Evolutionary conservation across 2,888 invertebrate genomes (phyloP).

Genomic region (Sinodicranocentrus sp.): DNA sequence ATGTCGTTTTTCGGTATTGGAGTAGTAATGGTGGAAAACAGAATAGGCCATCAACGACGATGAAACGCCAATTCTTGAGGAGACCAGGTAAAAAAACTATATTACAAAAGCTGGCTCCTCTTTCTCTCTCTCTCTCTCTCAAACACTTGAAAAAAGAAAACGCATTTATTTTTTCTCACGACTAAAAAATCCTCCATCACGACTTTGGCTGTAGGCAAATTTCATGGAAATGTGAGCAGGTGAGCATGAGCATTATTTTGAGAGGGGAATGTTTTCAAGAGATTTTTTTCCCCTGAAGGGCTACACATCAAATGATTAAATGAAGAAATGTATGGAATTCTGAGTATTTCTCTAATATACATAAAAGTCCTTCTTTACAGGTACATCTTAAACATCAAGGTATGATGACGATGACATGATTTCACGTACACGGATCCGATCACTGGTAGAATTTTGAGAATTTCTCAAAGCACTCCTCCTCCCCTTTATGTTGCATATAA

Average conservation of each 20-base stretch:
- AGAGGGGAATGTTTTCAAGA: background rate
- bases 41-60: slow-evolving; percentile 31
- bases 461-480: background rate
- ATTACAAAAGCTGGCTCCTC: slow-evolving; percentile 12
- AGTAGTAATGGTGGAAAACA: slow-evolving; percentile 8
- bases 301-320: background rate
- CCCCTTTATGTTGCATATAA: background rate
- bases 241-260: slow-evolving; percentile 44
- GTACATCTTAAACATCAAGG: too few species aligned
- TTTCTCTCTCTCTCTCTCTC: slow-evolving; percentile 33
- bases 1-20: slow-evolving; percentile 30
- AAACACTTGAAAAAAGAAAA: slow-evolving; percentile 45
- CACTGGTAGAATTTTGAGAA: background rate
- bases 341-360: background rate
- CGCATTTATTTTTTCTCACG: slow-evolving; percentile 68
- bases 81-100: slow-evolving; percentile 44
- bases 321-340: background rate
- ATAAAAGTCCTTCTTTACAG: background rate
- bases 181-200: slow-evolving; percentile 48
- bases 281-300: background rate
- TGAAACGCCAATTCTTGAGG: slow-evolving; percentile 45
- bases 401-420: too few species aligned
- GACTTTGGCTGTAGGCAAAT: slow-evolving; percentile 62
- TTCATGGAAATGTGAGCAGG: slow-evolving; percentile 66
- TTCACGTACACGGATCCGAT: too few species aligned